These are phyloP conservation scores for Karalla daura DNA, from an alignment of 2,797 vertebrate genomes.

Conservation along the genomic window DNA sequence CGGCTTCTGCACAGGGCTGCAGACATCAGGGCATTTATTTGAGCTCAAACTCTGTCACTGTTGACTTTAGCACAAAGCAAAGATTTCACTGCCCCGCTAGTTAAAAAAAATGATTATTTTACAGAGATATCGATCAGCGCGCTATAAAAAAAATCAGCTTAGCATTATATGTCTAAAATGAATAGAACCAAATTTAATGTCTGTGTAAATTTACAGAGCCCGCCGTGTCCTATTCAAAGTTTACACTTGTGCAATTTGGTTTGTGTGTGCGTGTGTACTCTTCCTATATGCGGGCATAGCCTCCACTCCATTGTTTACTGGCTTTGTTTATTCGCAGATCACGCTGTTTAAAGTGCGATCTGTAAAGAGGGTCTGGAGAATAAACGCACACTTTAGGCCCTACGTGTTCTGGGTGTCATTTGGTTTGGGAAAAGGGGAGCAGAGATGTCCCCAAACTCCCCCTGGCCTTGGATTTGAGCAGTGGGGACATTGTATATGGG, in stretches of 20 bases:
- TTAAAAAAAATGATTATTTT: conserved; percentile 99
- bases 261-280: conserved; percentile 82
- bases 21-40: conserved; percentile 96
- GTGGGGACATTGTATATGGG: background rate
- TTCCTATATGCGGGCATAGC: conserved; percentile 83
- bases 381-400: conserved; percentile 78
- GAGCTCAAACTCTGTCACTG: conserved; percentile 94
- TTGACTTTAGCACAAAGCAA: conserved; percentile 99
- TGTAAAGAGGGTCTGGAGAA: conserved; percentile 80
- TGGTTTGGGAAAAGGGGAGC: conserved; percentile 35
- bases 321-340: conserved; percentile 95
- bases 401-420: conserved; percentile 67
- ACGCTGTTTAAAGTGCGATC: conserved; percentile 87
- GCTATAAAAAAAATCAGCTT: conserved; percentile 96
- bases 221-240: conserved; percentile 91
- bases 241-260: conserved; percentile 95
- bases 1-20: conserved; percentile 86
- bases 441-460: conserved; percentile 27
- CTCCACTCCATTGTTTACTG: conserved; percentile 90
- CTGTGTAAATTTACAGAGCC: conserved; percentile 97
- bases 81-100: conserved; percentile 98
- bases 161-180: conserved; percentile 92
- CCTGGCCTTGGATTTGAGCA: conserved; percentile 73
- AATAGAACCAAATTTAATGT: conserved; percentile 92
- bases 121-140: conserved; percentile 99